Evolutionary conservation across 1,140 invertebrate genomes (phyloP), one percentile per base, ranked within the genome.

Genomic region (Littorina saxatilis): DNA sequence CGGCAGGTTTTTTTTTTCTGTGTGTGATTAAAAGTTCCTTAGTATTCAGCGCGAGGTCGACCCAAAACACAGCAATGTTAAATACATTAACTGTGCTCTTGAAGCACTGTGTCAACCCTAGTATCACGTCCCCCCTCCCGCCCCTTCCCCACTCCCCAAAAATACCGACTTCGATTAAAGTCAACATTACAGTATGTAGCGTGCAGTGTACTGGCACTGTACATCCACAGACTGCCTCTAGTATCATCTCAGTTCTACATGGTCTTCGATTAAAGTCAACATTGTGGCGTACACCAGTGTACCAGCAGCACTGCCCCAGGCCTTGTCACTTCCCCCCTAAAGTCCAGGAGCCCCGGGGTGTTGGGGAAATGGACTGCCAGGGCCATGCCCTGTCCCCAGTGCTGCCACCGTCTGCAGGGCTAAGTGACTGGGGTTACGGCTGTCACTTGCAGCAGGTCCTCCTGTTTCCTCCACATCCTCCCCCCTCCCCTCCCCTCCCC

Each of bases 301-400:
- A 27, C 3, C 61, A 23, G 23, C 27, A 29, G 29, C 23, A 63
- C 27, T 63, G 61, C 29, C 5, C 23, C 15, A 27, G 55, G 61
- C 5, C 43, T 47, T 17, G 17, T 47, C 43, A 17, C 43, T 17
- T 47, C 7, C 17, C 4, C 20, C 35, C 35, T 68, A 4, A 3
- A 2, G 39, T 1, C 63, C 37, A 27, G 52, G 32, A 23, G 35
- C 58, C 47, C 32, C 39, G 47, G 50, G 47, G 47, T 77, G 74
- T 39, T 77, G 27, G 77, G 66, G 82, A 79, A 79, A 83, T 79
- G 39, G 70, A 35, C 78, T 75, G 75, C 68, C 82, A 80, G 43
- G 70, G 70, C 63, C 81, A 82, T 52, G 58, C 81, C 76, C 39
- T n/a, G 66, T 55, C 66, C 29, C n/a, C 52, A 20, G 2, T 32